Evolutionary conservation across 2,797 vertebrate genomes (phyloP).

Genomic region (Pseudochirops cupreus): DNA sequence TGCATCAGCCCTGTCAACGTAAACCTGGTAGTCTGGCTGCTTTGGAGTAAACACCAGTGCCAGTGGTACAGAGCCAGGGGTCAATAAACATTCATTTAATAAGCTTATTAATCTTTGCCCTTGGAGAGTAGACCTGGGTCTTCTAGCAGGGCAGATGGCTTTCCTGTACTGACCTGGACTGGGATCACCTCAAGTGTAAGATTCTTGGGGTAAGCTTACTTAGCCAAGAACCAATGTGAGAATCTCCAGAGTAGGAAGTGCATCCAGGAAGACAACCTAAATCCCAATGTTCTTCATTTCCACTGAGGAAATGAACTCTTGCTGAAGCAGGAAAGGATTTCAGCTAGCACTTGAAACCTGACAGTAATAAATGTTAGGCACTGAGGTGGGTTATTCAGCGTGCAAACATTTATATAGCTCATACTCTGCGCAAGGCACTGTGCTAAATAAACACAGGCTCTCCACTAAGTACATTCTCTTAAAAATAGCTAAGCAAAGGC

Average conservation of each 20-base stretch:
- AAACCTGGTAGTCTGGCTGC: not conserved
- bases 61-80: not conserved
- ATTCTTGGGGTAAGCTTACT: slow-evolving; percentile 1
- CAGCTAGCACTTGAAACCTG: not conserved
- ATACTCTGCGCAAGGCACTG: not conserved
- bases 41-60: not conserved
- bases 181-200: not conserved
- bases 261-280: not conserved
- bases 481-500: not conserved
- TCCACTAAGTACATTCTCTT: not conserved
- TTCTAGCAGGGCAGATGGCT: not conserved
- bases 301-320: not conserved
- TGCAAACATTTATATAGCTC: not conserved
- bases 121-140: not conserved
- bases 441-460: not conserved
- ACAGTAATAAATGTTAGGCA: not conserved
- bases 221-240: not conserved
- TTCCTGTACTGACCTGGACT: not conserved
- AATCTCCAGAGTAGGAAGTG: not conserved
- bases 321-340: not conserved
- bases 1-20: not conserved
- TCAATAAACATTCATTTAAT: not conserved
- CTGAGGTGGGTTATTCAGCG: not conserved
- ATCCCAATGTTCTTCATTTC: slow-evolving; percentile 37
- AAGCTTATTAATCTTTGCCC: slow-evolving; percentile 17